A percentile compares a stretch with the other conserved stretches of the same genome.
phyloP scores from a whole-genome alignment of 2,797 vertebrate genomes.

The Odontamblyopus rebecca region DNA sequence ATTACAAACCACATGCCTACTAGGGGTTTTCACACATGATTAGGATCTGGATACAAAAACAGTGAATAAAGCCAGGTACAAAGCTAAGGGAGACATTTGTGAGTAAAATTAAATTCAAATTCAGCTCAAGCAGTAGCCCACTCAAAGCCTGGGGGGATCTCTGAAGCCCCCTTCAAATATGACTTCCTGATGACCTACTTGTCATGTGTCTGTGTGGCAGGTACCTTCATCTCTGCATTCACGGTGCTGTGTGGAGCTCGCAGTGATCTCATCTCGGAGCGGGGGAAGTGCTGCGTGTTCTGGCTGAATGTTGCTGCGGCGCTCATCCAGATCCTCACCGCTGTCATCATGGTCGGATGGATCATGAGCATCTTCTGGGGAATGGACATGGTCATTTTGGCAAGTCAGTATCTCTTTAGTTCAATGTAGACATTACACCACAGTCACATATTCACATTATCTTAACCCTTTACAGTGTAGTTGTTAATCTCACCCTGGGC shows the following conservation, averaged over 20 bases:
- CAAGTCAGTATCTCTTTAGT: constrained; percentile 83
- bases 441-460: not conserved
- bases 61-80: not conserved
- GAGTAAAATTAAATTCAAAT: not conserved
- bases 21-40: not conserved
- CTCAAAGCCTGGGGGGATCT: not conserved
- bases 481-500: too few relatives aligned
- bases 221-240: constrained; percentile 94
- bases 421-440: not conserved
- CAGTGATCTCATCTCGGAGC: constrained; percentile 87
- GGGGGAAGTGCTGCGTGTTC: constrained; percentile 94
- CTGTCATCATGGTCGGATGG: constrained; percentile 98
- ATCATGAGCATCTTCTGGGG: constrained; percentile 99
- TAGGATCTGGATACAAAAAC: not conserved
- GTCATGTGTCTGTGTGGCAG: constrained; percentile 59
- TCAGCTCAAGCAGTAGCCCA: not conserved
- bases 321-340: constrained; percentile 94
- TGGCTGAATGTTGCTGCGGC: constrained; percentile 96
- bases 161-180: not conserved
- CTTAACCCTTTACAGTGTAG: too few relatives aligned
- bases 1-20: not conserved
- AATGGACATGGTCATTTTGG: constrained; percentile 99
- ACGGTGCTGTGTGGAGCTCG: constrained; percentile 92
- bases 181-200: not conserved
- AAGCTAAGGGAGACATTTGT: not conserved